Percentiles rank a stretch among this genome's conserved stretches.
Evolutionary conservation across 2,113 vertebrate species (phyloP).

Genomic region (Otocyon megalotis): DNA sequence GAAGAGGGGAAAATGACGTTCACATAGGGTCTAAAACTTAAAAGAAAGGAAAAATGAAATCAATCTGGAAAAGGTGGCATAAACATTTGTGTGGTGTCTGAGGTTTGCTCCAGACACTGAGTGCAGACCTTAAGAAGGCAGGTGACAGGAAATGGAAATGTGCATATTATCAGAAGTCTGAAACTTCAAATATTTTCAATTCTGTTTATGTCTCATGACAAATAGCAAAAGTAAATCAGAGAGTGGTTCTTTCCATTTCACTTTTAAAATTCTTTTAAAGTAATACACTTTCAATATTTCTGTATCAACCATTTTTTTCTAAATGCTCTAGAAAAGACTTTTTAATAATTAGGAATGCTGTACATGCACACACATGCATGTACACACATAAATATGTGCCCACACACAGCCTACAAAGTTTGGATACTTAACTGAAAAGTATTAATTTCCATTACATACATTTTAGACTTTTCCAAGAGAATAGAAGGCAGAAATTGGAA

Average conservation of each 20-base stretch:
- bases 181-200: background rate
- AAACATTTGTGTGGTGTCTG: background rate
- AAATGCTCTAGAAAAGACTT: constrained; percentile 7
- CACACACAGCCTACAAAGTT: background rate
- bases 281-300: constrained; percentile 17
- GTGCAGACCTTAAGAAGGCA: background rate
- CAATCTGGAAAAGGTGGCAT: background rate
- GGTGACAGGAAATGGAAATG: background rate
- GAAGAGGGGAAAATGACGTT: background rate
- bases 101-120: background rate
- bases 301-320: background rate
- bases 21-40: background rate
- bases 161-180: background rate
- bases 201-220: background rate
- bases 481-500: constrained; percentile 35
- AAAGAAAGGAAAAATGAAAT: background rate
- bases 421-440: constrained; percentile 31
- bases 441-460: background rate
- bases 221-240: background rate
- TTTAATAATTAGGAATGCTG: background rate
- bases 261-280: background rate
- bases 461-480: constrained; percentile 23
- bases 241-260: background rate
- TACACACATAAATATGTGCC: background rate
- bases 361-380: background rate